phyloP scores from a whole-genome alignment of 2,113 vertebrate genomes.

The Colius striatus region DNA sequence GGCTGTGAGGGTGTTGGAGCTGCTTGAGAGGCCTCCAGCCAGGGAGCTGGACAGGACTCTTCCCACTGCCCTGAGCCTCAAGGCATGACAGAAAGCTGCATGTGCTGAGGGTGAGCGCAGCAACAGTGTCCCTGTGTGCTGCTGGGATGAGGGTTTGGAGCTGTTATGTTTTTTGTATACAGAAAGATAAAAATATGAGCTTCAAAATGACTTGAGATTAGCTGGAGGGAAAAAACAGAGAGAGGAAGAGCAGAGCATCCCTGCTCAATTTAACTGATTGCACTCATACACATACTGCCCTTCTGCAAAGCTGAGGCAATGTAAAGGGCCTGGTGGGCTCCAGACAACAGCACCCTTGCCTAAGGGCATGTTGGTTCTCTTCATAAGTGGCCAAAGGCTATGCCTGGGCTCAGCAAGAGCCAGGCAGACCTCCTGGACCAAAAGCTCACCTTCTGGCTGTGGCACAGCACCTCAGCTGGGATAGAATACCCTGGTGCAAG shows the following conservation, averaged over 20 bases:
- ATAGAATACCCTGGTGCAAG: rapidly evolving
- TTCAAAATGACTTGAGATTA: not conserved
- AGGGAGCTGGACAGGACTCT: not conserved
- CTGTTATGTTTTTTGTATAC: not conserved
- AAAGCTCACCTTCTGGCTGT: not conserved
- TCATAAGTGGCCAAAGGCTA: not conserved
- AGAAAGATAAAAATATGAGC: not conserved
- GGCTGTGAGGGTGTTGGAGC: not conserved
- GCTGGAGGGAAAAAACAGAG: not conserved
- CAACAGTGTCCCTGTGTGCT: not conserved
- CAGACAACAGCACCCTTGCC: not conserved
- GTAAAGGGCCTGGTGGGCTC: not conserved
- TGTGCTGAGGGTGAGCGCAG: not conserved
- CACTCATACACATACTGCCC: rapidly evolving
- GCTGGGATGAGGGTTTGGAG: not conserved
- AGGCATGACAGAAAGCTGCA: not conserved
- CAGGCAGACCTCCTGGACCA: not conserved
- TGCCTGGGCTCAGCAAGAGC: rapidly evolving
- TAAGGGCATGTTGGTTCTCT: not conserved
- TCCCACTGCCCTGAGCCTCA: rapidly evolving
- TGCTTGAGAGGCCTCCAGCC: not conserved
- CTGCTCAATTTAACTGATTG: not conserved
- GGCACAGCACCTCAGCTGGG: not conserved
- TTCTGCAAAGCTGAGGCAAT: not conserved
- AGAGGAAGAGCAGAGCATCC: not conserved